Evolutionary conservation across 2,888 invertebrate species (phyloP).

Genomic region (Empis livida): DNA sequence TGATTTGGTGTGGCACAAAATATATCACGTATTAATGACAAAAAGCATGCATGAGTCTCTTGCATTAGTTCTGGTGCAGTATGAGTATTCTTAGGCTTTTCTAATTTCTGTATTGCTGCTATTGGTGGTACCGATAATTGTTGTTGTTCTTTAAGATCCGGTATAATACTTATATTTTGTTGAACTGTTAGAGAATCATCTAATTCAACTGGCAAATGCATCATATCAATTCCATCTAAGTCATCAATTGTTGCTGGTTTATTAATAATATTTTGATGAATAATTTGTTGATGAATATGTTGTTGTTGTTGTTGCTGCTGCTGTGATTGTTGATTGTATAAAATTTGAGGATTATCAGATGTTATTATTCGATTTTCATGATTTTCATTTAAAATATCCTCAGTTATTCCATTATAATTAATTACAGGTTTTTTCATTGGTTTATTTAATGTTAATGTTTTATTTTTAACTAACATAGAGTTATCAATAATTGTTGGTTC

Average conservation of each 20-base stretch:
- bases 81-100: constrained; percentile 4
- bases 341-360: not conserved
- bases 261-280: constrained; percentile 1
- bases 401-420: not conserved
- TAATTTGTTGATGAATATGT: constrained; percentile 1
- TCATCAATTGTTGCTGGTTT: constrained; percentile 26
- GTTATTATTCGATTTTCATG: not conserved
- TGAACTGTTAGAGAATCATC: constrained; percentile 39
- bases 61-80: constrained; percentile 48
- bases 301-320: constrained; percentile 3
- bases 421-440: not conserved
- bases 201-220: constrained; percentile 62
- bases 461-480: not conserved
- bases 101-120: constrained; percentile 2
- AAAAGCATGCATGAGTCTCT: constrained; percentile 73
- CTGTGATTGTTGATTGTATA: constrained; percentile 1
- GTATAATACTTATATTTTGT: constrained; percentile 10
- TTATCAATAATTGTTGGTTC: not conserved
- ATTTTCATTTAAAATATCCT: not conserved
- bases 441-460: not conserved
- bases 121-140: constrained; percentile 1
- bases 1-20: constrained; percentile 77
- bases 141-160: not conserved
- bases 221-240: constrained; percentile 55
- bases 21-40: constrained; percentile 76